Conservation (phyloP, 1,140 invertebrate species). For the Trichoplusia ni region DNA sequence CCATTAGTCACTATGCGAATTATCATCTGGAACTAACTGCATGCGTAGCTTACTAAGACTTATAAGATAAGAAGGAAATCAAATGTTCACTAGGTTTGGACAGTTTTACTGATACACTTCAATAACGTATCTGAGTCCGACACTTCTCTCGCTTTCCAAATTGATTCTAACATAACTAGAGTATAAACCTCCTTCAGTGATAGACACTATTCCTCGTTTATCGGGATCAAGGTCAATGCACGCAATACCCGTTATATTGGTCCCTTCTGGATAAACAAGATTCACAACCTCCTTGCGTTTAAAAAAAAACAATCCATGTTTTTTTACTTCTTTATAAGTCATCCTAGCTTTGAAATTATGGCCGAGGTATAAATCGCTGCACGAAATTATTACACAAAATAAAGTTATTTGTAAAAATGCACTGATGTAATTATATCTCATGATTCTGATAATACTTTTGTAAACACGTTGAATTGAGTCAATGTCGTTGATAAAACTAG, state of each 20-base stretch:
- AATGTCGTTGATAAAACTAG: constrained; percentile 23
- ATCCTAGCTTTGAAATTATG: constrained; percentile 35
- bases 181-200: constrained; percentile 41
- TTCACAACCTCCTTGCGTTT: constrained; percentile 33
- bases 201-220: constrained; percentile 36
- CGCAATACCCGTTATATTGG: constrained; percentile 48
- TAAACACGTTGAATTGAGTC: constrained; percentile 23
- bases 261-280: constrained; percentile 46
- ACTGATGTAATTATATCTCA: neutral
- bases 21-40: neutral
- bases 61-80: too few relatives aligned
- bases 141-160: constrained; percentile 44
- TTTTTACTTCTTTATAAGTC: constrained; percentile 40
- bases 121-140: constrained; percentile 44
- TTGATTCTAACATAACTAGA: constrained; percentile 37
- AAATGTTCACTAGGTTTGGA: neutral
- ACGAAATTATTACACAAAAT: neutral
- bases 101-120: constrained; percentile 43
- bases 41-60: neutral
- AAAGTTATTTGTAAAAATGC: neutral
- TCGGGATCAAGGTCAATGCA: constrained; percentile 42
- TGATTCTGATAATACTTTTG: neutral
- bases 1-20: too few relatives aligned
- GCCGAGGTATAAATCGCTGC: constrained; percentile 26
- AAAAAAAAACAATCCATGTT: constrained; percentile 47